These are phyloP conservation scores for Hycleus phaleratus DNA, from an alignment of 1,140 invertebrate genomes.

Conservation along the genomic window DNA sequence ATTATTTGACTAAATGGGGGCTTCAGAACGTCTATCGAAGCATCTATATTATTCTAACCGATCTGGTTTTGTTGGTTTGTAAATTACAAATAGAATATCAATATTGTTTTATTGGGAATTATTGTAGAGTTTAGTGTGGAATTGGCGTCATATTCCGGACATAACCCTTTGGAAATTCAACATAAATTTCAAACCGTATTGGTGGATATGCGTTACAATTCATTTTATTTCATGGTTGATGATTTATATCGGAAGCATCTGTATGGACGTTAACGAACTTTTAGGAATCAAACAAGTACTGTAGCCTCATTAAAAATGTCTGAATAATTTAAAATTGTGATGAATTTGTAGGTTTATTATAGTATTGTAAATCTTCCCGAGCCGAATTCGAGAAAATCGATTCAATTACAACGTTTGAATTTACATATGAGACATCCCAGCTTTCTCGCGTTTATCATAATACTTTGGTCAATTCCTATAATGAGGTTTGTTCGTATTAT, in stretches of 20 bases:
- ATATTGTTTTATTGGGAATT: neutral
- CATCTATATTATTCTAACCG: conserved; percentile 34
- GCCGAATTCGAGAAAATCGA: conserved; percentile 43
- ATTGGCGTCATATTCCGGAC: conserved; percentile 28
- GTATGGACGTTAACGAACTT: conserved; percentile 54
- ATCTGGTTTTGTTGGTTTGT: conserved; percentile 26
- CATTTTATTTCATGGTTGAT: conserved; percentile 51
- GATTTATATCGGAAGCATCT: conserved; percentile 53
- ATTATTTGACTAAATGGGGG: conserved; percentile 18
- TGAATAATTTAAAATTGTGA: neutral
- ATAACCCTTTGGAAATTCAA: conserved; percentile 32
- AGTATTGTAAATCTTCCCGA: conserved; percentile 41
- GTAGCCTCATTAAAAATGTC: neutral
- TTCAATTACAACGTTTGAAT: conserved; percentile 41
- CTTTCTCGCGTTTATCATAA: conserved; percentile 45
- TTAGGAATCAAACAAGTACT: conserved; percentile 52
- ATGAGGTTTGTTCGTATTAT: conserved; percentile 43
- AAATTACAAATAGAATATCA: neutral
- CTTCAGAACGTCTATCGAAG: conserved; percentile 30
- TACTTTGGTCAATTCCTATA: conserved; percentile 47
- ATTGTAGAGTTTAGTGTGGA: conserved; percentile 29
- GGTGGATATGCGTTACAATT: conserved; percentile 42
- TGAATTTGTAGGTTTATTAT: conserved; percentile 39
- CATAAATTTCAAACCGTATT: conserved; percentile 34
- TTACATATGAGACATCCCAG: conserved; percentile 51